These are phyloP conservation scores for Athalia circularis DNA, from an alignment of 2,888 invertebrate species.

Conservation along the genomic window DNA sequence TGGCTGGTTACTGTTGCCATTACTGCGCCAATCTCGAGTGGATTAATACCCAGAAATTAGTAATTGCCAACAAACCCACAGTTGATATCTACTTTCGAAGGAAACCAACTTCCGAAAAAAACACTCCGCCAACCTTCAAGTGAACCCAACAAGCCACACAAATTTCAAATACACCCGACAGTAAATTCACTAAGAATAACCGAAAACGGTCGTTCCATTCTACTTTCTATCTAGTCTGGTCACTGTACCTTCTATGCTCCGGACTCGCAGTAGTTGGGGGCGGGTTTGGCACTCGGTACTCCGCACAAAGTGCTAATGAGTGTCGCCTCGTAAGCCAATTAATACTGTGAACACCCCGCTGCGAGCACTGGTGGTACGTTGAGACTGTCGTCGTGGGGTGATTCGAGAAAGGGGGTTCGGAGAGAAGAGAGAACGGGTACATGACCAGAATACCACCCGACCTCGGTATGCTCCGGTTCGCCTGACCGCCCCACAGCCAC, in stretches of 20 bases:
- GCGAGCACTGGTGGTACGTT: slow-evolving; percentile 21
- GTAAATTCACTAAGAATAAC: too few species aligned
- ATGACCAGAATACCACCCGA: slow-evolving; percentile 73
- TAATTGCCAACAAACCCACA: slow-evolving; percentile 13
- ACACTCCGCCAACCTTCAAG: too few species aligned
- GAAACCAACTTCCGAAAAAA: neutral
- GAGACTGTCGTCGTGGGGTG: slow-evolving; percentile 37
- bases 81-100: neutral
- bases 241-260: too few species aligned
- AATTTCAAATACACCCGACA: too few species aligned
- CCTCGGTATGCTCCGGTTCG: slow-evolving; percentile 72
- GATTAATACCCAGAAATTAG: slow-evolving; percentile 32
- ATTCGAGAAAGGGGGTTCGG: slow-evolving; percentile 45
- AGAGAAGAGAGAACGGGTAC: slow-evolving; percentile 61
- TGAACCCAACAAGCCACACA: too few species aligned
- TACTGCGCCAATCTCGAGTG: slow-evolving; percentile 31
- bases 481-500: slow-evolving; percentile 55
- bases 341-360: slow-evolving; percentile 65
- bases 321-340: slow-evolving; percentile 75
- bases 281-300: slow-evolving; percentile 29
- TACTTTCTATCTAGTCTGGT: too few species aligned
- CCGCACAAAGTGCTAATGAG: slow-evolving; percentile 74
- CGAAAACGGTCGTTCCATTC: too few species aligned
- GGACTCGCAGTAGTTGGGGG: too few species aligned
- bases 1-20: neutral